Evolutionary conservation across 2,797 vertebrate genomes (phyloP), one percentile per base, ranked within the genome.

Genomic region (Synaphobranchus kaupii): DNA sequence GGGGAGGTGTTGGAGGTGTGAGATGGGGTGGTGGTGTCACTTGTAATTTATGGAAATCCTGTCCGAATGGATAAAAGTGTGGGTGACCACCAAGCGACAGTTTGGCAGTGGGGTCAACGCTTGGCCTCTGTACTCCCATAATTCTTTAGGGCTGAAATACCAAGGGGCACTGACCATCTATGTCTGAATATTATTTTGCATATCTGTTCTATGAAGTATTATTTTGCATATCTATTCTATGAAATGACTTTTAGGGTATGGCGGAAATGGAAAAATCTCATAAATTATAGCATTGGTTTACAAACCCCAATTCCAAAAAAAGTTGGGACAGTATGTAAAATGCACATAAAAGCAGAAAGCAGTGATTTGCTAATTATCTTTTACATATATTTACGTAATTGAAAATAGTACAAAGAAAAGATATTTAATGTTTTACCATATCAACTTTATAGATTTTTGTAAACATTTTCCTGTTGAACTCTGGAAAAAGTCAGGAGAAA

Each of bases 31-130:
- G 85, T 89, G 86, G 85, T 63, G 34, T 44, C 39, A 47, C 52
- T 56, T 88, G 87, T 87, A 83, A 89, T 90, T 89, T 89, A 87
- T 90, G 88, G 85, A 86, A 85, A 66, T 47, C 12, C 87, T 81
- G 34, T 78, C 28, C 20, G 17, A 48, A 31, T 7, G 56, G 68
- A 48, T 22, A 60, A 81, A 31, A 52, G 58, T 88, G 88, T 80
- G 63, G 52, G 68, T 31, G 54, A 39, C 83, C 84, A 86, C 85
- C 85, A 88, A 83, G 88, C 85, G 85, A 28, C 87, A 76, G 80
- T 60, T 48, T 76, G 71, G 9, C 44, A 80, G 39, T 80, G 22
- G 1, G 68, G 31, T 47, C 76, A 28, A 22, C 22, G 17, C 15
- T 48, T 80, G 39, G 15, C 47, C 5, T 20, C 20, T 10, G 44